phyloP scores from a whole-genome alignment of 2,113 vertebrate genomes.

The Solea solea region DNA sequence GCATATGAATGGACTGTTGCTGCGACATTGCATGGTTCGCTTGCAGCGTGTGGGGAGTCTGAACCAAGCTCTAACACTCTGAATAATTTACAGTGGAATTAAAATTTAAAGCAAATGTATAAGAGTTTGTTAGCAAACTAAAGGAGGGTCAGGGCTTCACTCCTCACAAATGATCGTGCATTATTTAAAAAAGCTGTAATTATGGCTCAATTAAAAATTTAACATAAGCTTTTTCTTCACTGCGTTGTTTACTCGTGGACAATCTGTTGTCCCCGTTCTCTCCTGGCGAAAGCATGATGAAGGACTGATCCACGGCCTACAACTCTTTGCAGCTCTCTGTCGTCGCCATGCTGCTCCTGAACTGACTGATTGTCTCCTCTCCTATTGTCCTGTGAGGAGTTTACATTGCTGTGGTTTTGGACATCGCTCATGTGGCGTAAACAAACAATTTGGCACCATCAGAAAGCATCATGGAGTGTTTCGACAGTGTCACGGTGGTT shows the following conservation, averaged over 20 bases:
- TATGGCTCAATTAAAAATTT: slow-evolving; percentile 61
- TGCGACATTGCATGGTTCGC: slow-evolving; percentile 46
- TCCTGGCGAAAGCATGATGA: slow-evolving; percentile 7
- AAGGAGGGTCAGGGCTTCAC: slow-evolving; percentile 29
- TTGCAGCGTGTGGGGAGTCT: slow-evolving; percentile 16
- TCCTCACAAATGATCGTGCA: slow-evolving; percentile 34
- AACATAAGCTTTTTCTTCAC: slow-evolving; percentile 38
- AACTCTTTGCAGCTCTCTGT: not conserved
- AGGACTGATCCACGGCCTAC: slow-evolving; percentile 1
- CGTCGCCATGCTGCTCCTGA: not conserved
- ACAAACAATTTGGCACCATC: not conserved
- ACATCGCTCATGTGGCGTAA: not conserved
- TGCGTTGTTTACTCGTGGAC: slow-evolving; percentile 26
- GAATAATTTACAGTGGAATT: slow-evolving; percentile 69
- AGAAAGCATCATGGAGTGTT: not conserved
- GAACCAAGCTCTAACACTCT: slow-evolving; percentile 37
- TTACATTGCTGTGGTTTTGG: not conserved
- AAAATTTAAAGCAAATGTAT: slow-evolving; percentile 72
- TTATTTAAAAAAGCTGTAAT: slow-evolving; percentile 47
- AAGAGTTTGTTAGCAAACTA: slow-evolving; percentile 67
- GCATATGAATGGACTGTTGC: slow-evolving; percentile 42
- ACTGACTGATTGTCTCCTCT: not conserved
- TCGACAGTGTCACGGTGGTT: not conserved
- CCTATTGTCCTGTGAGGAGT: not conserved
- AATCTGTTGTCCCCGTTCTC: slow-evolving; percentile 18